Conservation (phyloP, 1,140 invertebrate genomes). For the Conopomorpha cramerella region DNA sequence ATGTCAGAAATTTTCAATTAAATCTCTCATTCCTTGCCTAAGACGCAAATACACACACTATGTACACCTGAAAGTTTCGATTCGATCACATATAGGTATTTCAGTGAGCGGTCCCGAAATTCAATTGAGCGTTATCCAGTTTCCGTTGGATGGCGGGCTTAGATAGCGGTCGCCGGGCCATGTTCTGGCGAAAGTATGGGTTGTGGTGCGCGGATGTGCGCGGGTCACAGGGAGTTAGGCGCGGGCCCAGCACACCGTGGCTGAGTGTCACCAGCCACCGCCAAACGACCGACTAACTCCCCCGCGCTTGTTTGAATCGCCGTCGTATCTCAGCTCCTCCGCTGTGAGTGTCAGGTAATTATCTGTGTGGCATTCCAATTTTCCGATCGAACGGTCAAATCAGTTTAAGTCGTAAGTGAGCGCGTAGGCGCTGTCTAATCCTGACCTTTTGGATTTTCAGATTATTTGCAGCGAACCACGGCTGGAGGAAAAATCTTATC, state of each 20-base stretch:
- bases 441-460: slow-evolving; percentile 36
- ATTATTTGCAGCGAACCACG: no score
- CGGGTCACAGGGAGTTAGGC: no score
- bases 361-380: slow-evolving; percentile 60
- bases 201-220: no score
- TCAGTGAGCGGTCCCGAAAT: neutral
- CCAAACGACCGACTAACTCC: slow-evolving; percentile 29
- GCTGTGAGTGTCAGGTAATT: slow-evolving; percentile 61
- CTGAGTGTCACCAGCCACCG: neutral
- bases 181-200: no score
- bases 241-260: no score
- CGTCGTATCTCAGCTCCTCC: slow-evolving; percentile 48
- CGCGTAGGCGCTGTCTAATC: slow-evolving; percentile 44
- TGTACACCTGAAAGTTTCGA: no score
- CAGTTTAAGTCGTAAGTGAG: slow-evolving; percentile 56
- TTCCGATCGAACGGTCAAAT: slow-evolving; percentile 59
- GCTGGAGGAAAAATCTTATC: no score
- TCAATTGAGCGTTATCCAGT: slow-evolving; percentile 1
- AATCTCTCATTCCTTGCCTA: no score
- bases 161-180: neutral
- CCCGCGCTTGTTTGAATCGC: slow-evolving; percentile 55
- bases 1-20: no score
- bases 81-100: no score
- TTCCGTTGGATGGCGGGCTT: neutral
- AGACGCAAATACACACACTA: no score